These are phyloP conservation scores for Dexiosoma caninum DNA, from an alignment of 2,888 invertebrate genomes.

Conservation along the genomic window DNA sequence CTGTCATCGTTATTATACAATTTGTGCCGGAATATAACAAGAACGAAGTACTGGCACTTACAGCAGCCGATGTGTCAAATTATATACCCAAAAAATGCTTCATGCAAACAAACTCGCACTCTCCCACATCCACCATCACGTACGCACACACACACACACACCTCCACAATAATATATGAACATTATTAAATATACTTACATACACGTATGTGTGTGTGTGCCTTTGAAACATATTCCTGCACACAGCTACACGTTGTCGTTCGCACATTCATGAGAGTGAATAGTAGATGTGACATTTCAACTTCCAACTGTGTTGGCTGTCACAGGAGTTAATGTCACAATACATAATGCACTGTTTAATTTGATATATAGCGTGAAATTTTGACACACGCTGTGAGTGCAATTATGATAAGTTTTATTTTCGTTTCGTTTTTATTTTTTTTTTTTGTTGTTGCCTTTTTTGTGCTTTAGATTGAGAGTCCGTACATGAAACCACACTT, in stretches of 20 bases:
- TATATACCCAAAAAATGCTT: slow-evolving; percentile 27
- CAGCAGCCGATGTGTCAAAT: slow-evolving; percentile 60
- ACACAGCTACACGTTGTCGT: slow-evolving; percentile 25
- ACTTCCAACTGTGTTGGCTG: slow-evolving; percentile 69
- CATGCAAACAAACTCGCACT: not conserved
- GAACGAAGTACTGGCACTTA: slow-evolving; percentile 36
- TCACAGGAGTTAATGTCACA: slow-evolving; percentile 75
- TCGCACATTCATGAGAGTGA: slow-evolving; percentile 18
- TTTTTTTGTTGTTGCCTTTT: too few species aligned
- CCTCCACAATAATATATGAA: not conserved
- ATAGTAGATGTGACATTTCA: slow-evolving; percentile 57
- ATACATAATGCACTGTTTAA: slow-evolving; percentile 67
- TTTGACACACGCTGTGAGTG: slow-evolving; percentile 63
- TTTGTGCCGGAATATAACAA: not conserved
- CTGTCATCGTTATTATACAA: slow-evolving; percentile 35
- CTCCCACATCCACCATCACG: too few species aligned
- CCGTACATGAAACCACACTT: not conserved
- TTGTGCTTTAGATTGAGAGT: too few species aligned
- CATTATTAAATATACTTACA: not conserved
- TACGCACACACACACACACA: not conserved
- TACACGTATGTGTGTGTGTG: not conserved
- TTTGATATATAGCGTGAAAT: slow-evolving; percentile 69
- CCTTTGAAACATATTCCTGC: slow-evolving; percentile 31
- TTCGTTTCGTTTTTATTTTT: not conserved
- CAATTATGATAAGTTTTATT: slow-evolving; percentile 45